Evolutionary conservation across 2,113 vertebrate species (phyloP), one percentile per base, ranked within the genome.

Genomic region (Pseudopodoces humilis): DNA sequence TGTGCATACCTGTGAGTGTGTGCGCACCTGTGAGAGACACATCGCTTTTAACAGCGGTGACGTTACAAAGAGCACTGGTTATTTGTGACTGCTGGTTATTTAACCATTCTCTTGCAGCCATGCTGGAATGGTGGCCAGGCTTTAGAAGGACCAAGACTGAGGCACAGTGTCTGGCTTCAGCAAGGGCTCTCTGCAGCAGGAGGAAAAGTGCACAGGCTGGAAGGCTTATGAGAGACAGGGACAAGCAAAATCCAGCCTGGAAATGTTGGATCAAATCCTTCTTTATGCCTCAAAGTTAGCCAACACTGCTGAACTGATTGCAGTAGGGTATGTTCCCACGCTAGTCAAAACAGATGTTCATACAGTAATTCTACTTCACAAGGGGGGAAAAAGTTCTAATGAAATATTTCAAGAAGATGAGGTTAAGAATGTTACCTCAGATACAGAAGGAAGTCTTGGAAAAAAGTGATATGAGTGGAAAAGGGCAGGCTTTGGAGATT

Each of bases 1-100:
- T n/a, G 43, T 23, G 69, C 2, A 3, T 4, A 6, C 23, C 10
- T 1, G 11, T 39, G 12, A 6, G 13, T 5, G 11, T 6, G 37
- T 22, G 24, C 71, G 24, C 5, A 10, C 0, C 0, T 25, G 41
- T 15, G 52, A 58, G 65, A 65, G 56, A 76, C 31, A 47, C 4
- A 18, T 49, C 71, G 46, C 52, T 55, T 68, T 31, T 53, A 82
- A 71, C 52, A 79, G 84, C 65, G 49, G 82, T 6, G 37, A 7
- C 79, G 58, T 49, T 79, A 56, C 15, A 39, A 92, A 79, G 0
- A 3, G 52, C n/a, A 7, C 49, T 56, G 88, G 92, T 86, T 75
- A 71, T 64, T 77, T 75, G 41, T 84, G 74, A 35, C 65, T 82
- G 74, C 21, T 56, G 58, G 53, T 76, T 90, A 56, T 82, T 94